phyloP scores from a whole-genome alignment of 2,797 vertebrate species.

The Amazona finschi region DNA sequence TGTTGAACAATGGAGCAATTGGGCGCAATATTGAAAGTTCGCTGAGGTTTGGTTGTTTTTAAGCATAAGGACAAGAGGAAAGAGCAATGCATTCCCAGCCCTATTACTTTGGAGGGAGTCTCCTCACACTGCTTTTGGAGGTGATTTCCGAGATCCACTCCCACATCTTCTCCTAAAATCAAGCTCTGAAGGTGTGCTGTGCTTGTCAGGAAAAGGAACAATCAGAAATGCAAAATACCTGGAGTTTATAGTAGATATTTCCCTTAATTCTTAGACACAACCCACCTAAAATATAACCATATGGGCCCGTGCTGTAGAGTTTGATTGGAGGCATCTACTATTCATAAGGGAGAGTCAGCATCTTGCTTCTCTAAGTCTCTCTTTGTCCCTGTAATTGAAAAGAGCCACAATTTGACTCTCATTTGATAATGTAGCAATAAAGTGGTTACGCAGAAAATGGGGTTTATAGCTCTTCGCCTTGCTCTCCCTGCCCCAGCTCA shows the following conservation, averaged over 20 bases:
- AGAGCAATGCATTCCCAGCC: neutral
- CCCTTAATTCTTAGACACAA: neutral
- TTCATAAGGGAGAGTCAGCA: neutral
- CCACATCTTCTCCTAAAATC: neutral
- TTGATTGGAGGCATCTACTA: neutral
- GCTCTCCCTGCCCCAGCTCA: neutral
- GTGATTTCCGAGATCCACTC: neutral
- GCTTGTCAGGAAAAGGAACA: neutral
- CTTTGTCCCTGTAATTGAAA: neutral
- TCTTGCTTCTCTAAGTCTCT: neutral
- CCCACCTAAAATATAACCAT: fast-evolving
- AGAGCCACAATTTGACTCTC: neutral
- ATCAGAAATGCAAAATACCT: neutral
- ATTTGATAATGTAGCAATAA: neutral
- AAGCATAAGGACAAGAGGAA: neutral
- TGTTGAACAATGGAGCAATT: neutral
- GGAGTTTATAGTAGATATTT: neutral
- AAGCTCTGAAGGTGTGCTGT: neutral
- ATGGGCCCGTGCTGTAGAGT: neutral
- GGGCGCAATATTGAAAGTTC: neutral
- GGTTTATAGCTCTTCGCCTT: neutral
- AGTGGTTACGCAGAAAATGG: neutral
- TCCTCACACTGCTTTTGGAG: neutral
- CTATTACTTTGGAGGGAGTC: neutral
- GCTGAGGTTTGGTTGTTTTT: neutral